phyloP scores from a whole-genome alignment of 2,113 vertebrate genomes.

The Microcebus lehilahytsara region DNA sequence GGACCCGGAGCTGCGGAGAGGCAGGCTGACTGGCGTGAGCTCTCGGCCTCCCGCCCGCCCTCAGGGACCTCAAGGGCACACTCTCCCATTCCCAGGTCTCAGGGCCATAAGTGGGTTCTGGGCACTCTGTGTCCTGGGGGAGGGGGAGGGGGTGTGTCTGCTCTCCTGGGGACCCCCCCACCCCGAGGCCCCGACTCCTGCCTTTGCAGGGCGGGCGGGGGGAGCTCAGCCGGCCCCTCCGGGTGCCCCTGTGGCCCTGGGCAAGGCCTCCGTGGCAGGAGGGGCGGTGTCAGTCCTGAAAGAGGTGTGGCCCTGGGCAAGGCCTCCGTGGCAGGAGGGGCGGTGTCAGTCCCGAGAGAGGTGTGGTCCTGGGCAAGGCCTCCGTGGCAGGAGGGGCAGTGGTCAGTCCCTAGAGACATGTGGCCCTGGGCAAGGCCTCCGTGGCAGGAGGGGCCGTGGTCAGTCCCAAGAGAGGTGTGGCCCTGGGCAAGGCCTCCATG shows the following conservation, averaged over 20 bases:
- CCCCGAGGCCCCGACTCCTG: accelerated
- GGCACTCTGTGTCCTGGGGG: too few relatives aligned
- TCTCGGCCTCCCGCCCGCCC: accelerated
- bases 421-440: too few relatives aligned
- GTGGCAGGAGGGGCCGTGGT: accelerated
- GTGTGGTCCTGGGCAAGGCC: neutral
- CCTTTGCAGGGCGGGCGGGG: neutral
- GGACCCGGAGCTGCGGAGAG: neutral
- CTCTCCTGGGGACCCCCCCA: neutral
- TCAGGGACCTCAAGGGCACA: neutral
- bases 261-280: too few relatives aligned
- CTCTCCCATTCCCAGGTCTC: accelerated
- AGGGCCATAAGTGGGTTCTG: neutral
- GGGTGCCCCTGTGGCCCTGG: accelerated
- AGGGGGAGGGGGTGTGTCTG: too few relatives aligned
- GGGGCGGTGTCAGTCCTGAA: accelerated
- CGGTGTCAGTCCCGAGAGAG: accelerated
- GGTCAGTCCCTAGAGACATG: too few relatives aligned
- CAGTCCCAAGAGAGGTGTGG: neutral
- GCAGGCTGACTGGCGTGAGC: neutral
- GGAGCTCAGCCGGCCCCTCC: neutral
- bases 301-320: neutral
- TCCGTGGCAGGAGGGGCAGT: accelerated
- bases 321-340: too few relatives aligned
- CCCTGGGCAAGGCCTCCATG: neutral